Conservation (phyloP, 2,888 invertebrate species). For the Aquatica leii region DNA sequence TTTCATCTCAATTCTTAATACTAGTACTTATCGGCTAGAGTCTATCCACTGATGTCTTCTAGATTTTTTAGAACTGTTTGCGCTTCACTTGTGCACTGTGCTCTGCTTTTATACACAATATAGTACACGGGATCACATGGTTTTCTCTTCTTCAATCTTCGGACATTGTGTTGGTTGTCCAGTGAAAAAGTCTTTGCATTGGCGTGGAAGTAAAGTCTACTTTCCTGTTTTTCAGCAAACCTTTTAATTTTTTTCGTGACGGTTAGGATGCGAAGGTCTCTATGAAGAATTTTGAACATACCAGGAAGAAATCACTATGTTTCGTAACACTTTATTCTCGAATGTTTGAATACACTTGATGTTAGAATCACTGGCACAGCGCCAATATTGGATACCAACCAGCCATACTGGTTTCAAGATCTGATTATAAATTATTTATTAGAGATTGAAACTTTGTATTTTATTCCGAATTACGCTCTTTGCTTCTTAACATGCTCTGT, state of each 20-base stretch:
- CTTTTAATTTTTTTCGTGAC: neutral
- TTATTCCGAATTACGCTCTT: neutral
- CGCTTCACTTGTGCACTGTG: conserved; percentile 4
- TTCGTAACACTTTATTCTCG: conserved; percentile 6
- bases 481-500: conserved; percentile 1
- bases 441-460: conserved; percentile 2
- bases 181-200: neutral
- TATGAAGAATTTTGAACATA: conserved; percentile 9
- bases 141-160: neutral
- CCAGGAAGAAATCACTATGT: neutral
- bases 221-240: neutral
- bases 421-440: conserved; percentile 3
- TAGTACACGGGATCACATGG: conserved; percentile 3
- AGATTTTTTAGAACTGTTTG: too few species aligned
- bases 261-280: neutral
- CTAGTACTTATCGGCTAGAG: conserved; percentile 6
- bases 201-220: conserved; percentile 1
- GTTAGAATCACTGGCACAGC: too few species aligned
- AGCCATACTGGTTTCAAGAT: conserved; percentile 9
- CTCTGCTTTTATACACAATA: conserved; percentile 9
- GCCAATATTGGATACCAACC: neutral
- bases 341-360: conserved; percentile 9
- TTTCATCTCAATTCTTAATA: neutral
- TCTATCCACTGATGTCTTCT: too few species aligned
- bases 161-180: neutral